Conservation (phyloP, 2,797 vertebrate species). For the Chelon auratus region DNA sequence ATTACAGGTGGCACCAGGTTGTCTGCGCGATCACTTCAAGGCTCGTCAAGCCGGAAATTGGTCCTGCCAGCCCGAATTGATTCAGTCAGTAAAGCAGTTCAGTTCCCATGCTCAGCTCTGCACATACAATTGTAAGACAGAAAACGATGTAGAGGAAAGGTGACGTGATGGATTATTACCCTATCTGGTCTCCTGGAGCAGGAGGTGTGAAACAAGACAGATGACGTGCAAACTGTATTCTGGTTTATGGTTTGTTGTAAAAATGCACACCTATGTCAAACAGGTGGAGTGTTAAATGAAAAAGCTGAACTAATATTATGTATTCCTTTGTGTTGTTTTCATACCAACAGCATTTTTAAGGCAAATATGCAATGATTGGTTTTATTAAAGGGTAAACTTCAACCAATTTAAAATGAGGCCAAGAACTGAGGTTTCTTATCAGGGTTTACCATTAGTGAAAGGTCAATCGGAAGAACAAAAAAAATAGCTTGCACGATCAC, state of each 20-base stretch:
- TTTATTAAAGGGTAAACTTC: too few relatives aligned
- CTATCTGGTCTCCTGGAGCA: constrained; percentile 18
- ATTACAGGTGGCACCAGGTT: constrained; percentile 42
- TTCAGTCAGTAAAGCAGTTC: constrained; percentile 31
- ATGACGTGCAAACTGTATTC: constrained; percentile 4
- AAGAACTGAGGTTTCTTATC: too few relatives aligned
- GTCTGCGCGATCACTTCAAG: constrained; percentile 42
- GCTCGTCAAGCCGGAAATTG: constrained; percentile 16
- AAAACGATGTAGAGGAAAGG: constrained; percentile 11
- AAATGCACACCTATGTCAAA: background rate
- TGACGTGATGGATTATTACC: constrained; percentile 39
- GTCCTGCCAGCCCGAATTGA: constrained; percentile 37
- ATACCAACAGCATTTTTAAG: too few relatives aligned
- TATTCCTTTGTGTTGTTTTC: too few relatives aligned
- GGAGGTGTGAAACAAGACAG: background rate
- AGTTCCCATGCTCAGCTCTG: constrained; percentile 16
- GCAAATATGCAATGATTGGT: too few relatives aligned
- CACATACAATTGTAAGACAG: background rate
- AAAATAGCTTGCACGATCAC: too few relatives aligned
- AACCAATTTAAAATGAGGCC: too few relatives aligned
- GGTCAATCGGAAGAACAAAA: too few relatives aligned
- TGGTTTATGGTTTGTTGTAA: constrained; percentile 13
- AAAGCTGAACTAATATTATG: background rate
- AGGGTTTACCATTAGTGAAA: too few relatives aligned
- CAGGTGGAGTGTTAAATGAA: background rate